Evolutionary conservation across 2,888 invertebrate species (phyloP).

Genomic region (Steinernema hermaphroditum): DNA sequence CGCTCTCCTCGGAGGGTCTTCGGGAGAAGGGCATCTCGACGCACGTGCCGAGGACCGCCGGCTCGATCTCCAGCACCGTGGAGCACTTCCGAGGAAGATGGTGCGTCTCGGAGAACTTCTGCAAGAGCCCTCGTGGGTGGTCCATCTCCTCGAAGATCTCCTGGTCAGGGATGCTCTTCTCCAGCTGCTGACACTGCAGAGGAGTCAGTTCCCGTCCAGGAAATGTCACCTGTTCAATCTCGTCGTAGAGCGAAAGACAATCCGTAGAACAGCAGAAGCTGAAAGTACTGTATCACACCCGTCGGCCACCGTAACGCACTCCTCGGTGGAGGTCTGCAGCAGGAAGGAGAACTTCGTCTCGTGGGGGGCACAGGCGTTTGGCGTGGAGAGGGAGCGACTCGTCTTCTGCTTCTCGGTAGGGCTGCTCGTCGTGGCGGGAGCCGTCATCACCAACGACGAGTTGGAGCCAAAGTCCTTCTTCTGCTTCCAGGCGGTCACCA

Average conservation of each 20-base stretch:
- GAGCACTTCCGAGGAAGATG: constrained; percentile 10
- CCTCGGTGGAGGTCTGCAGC: neutral
- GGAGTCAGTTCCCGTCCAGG: too few relatives aligned
- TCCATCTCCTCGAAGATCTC: neutral
- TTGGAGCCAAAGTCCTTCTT: constrained; percentile 1
- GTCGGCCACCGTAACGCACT: neutral
- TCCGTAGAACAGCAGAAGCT: neutral
- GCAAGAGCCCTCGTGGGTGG: neutral
- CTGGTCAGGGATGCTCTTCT: constrained; percentile 7
- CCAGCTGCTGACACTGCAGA: too few relatives aligned
- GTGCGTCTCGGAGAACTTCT: neutral
- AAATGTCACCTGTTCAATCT: neutral
- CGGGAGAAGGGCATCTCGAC: constrained; percentile 11
- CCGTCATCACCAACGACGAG: neutral
- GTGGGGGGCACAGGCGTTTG: constrained; percentile 5
- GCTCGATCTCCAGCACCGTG: constrained; percentile 10
- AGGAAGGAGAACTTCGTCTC: neutral
- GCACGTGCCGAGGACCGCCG: neutral
- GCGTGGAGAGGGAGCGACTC: neutral
- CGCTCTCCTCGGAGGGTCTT: constrained; percentile 39
- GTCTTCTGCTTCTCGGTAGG: neutral
- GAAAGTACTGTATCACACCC: neutral
- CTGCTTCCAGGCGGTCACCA: neutral
- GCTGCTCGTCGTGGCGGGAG: neutral
- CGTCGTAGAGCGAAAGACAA: neutral